Percentiles rank a stretch among this genome's conserved stretches.
These are phyloP conservation scores for Heliopora coerulea DNA, from an alignment of 92 coral and sea anemone genomes.

Conservation along the genomic window DNA sequence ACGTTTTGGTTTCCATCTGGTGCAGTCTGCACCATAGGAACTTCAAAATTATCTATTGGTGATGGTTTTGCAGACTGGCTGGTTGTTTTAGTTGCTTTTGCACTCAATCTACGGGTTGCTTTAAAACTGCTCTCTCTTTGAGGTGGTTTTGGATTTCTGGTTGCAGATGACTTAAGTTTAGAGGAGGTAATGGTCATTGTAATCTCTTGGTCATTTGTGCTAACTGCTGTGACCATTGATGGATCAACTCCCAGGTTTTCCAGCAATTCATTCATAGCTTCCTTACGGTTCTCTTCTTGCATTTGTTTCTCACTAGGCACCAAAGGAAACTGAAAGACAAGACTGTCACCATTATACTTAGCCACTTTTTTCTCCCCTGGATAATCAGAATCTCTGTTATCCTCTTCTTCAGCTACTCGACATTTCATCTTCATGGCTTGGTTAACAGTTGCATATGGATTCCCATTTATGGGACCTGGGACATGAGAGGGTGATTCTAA, in stretches of 20 bases:
- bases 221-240: slow-evolving; percentile 12
- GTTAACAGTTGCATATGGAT: slow-evolving; percentile 93
- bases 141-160: slow-evolving; percentile 50
- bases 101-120: slow-evolving; percentile 33
- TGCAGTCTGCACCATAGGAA: slow-evolving; percentile 44
- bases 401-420: slow-evolving; percentile 72
- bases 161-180: not conserved
- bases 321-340: slow-evolving; percentile 49
- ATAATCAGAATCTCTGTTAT: slow-evolving; percentile 56
- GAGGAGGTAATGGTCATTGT: too few species aligned
- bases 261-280: slow-evolving; percentile 76
- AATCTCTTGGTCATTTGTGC: slow-evolving; percentile 7
- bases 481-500: slow-evolving; percentile 67
- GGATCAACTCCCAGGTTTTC: slow-evolving; percentile 65
- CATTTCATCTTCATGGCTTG: slow-evolving; percentile 79
- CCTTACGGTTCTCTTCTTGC: slow-evolving; percentile 59
- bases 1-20: slow-evolving; percentile 63
- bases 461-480: slow-evolving; percentile 95
- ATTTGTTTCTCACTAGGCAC: slow-evolving; percentile 54
- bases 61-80: slow-evolving; percentile 33
- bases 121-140: slow-evolving; percentile 79
- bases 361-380: slow-evolving; percentile 55
- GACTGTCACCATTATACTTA: slow-evolving; percentile 54
- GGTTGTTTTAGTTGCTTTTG: slow-evolving; percentile 23
- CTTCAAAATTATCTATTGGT: slow-evolving; percentile 36